Evolutionary conservation across 1,140 invertebrate species (phyloP).

Genomic region (Zeugodacus cucurbitae): DNA sequence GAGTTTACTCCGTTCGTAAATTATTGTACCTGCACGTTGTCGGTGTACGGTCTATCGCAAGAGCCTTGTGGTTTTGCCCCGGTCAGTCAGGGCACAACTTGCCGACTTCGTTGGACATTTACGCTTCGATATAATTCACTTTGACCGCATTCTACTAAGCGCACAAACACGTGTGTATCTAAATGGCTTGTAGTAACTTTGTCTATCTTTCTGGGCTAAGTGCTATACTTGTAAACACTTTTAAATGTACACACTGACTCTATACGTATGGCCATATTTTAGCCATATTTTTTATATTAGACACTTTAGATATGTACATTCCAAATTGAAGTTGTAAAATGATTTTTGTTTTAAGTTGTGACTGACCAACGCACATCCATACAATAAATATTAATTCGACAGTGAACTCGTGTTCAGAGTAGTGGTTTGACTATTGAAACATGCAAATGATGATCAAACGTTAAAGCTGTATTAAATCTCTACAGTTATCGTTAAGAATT

Average conservation of each 20-base stretch:
- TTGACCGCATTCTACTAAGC: not conserved
- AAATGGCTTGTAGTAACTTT: not conserved
- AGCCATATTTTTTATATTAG: not conserved
- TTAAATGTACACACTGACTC: not conserved
- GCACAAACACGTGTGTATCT: not conserved
- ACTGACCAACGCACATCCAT: not conserved
- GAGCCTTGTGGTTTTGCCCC: not conserved
- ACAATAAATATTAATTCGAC: not conserved
- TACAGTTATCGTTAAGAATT: not conserved
- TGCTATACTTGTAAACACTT: not conserved
- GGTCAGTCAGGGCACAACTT: not conserved
- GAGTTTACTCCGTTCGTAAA: not conserved
- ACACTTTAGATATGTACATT: not conserved
- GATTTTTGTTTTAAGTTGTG: not conserved
- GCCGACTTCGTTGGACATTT: not conserved
- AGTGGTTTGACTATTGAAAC: not conserved
- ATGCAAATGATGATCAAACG: not conserved
- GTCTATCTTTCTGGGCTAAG: not conserved
- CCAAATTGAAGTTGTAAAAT: not conserved
- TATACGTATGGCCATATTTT: no score
- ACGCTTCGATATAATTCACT: conserved; percentile 26
- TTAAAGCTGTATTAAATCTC: not conserved
- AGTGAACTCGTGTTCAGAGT: not conserved
- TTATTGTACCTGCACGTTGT: not conserved
- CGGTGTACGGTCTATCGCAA: not conserved